A percentile compares a stretch with the other conserved stretches of the same genome.
Evolutionary conservation across 2,888 invertebrate genomes (phyloP).

Genomic region (Scaptomyza caliginosa): DNA sequence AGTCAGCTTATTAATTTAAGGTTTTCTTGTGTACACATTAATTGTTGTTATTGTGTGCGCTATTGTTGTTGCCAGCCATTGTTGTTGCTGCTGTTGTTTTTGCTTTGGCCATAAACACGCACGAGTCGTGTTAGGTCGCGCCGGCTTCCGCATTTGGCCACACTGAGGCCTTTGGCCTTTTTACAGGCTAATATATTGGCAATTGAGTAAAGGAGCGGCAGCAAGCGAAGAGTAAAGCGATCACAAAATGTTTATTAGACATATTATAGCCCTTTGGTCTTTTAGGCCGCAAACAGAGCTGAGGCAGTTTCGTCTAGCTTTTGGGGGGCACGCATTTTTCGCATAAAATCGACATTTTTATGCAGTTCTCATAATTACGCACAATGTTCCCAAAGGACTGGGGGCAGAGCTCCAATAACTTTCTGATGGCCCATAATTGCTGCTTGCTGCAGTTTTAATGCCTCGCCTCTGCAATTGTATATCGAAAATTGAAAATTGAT

Average conservation of each 20-base stretch:
- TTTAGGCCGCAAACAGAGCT: too few relatives aligned
- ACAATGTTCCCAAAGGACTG: neutral
- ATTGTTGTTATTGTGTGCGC: conserved; percentile 59
- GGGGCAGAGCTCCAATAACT: conserved; percentile 9
- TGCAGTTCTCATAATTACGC: conserved; percentile 52
- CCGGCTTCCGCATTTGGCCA: conserved; percentile 66
- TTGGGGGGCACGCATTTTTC: conserved; percentile 67
- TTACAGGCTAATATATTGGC: conserved; percentile 5
- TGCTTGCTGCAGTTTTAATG: conserved; percentile 49
- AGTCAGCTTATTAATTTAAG: conserved; percentile 69
- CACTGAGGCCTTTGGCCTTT: conserved; percentile 33
- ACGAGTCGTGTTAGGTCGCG: conserved; percentile 73
- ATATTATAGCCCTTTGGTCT: conserved; percentile 46
- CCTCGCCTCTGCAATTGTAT: conserved; percentile 19
- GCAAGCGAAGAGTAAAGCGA: neutral
- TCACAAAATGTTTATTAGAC: conserved; percentile 74
- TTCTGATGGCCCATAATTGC: conserved; percentile 49
- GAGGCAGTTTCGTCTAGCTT: neutral
- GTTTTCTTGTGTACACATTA: conserved; percentile 61
- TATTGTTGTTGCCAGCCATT: conserved; percentile 24
- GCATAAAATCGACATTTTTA: conserved; percentile 72
- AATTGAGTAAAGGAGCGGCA: neutral
- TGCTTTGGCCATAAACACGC: conserved; percentile 70
- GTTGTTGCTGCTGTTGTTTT: conserved; percentile 7
- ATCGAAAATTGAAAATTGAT: conserved; percentile 51